These are phyloP conservation scores for Mareca penelope DNA, from an alignment of 2,797 vertebrate genomes.

Conservation along the genomic window DNA sequence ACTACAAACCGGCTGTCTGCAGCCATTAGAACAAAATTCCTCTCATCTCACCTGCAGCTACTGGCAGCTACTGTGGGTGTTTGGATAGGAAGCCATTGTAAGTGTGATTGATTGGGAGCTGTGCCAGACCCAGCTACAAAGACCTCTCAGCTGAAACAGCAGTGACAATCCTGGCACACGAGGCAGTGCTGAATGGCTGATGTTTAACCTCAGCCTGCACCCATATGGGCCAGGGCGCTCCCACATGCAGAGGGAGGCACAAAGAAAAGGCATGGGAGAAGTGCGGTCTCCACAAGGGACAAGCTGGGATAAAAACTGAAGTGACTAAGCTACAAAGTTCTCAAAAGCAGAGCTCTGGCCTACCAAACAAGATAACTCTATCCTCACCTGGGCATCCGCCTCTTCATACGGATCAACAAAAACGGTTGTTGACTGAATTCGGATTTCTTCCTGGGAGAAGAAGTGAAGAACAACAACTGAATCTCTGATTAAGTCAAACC, in stretches of 20 bases:
- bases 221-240: neutral
- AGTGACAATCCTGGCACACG: rapidly evolving
- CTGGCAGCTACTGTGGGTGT: neutral
- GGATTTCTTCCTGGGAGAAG: constrained; percentile 87
- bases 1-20: neutral
- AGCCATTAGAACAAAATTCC: neutral
- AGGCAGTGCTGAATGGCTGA: neutral
- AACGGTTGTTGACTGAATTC: constrained; percentile 84
- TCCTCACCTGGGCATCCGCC: constrained; percentile 90
- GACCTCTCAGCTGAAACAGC: neutral
- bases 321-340: neutral
- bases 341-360: neutral
- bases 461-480: neutral
- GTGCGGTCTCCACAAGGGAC: neutral
- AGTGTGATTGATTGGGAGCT: neutral
- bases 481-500: neutral
- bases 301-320: neutral
- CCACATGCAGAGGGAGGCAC: neutral
- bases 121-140: neutral
- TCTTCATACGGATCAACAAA: constrained; percentile 98
- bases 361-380: neutral
- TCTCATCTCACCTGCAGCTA: constrained; percentile 5
- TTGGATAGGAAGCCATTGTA: neutral
- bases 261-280: neutral
- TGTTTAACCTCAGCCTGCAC: neutral